Evolutionary conservation across 1,140 invertebrate genomes (phyloP), one percentile per base, ranked within the genome.

Genomic region (Medauroidea extradentata): DNA sequence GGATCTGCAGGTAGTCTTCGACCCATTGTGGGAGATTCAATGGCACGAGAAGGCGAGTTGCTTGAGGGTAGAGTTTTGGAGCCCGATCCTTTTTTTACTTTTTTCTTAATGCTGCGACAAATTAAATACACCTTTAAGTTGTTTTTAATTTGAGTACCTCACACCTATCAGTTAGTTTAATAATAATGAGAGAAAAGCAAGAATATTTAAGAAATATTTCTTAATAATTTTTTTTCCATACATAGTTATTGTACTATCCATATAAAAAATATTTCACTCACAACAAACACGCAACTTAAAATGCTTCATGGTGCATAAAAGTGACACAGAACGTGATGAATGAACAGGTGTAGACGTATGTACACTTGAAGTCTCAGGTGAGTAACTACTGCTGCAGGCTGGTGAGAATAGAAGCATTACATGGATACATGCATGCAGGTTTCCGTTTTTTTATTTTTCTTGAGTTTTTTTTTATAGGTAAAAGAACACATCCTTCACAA

Each of bases 31-130:
- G 88, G 88, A 64, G 88, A 90, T 69, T 88, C 85, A 59, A 88
- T 79, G 54, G 87, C 87, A 57, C 90, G 80, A 27, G 90, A 90
- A 8, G 90, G 89, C 19, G 89, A 91, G 66, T 87, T 90, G 71
- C 85, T 88, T 25, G 84, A 84, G 24, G 91, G 91, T 56, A 94
- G 72, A 0, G 91, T 93, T 77, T 93, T 94, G 0, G 87, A 92
- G 18, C 90, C 90, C 2, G 64, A 70, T 57, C 64, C 85, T 73
- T 94, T 90, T 76, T 92, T 90, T 61, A 94, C 91, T 75, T 94
- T 93, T 73, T 94, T 94, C 75, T 95, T 94, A 65, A 96, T 94
- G 75, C 93, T 93, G 76, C 39, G 67, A 66, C 52, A 57, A 64
- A 51, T 38, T 16, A 53, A 53, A 41, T 41, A 16, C 9, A 46